Percentiles rank a stretch among this genome's conserved stretches.
phyloP scores from a whole-genome alignment of 1,140 invertebrate genomes.

The Drosophila ohnishii region DNA sequence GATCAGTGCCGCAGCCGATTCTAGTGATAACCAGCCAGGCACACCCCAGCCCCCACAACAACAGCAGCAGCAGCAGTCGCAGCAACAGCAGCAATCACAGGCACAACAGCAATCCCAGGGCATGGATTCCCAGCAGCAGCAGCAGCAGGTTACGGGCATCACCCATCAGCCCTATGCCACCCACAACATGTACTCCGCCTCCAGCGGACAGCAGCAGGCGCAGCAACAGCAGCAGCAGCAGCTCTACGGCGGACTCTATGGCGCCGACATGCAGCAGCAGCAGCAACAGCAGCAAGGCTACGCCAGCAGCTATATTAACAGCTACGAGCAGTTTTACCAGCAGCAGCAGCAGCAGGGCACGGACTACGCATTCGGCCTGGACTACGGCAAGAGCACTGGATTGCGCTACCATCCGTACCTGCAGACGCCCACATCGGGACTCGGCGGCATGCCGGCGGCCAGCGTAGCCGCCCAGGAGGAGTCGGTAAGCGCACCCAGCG shows the following conservation, averaged over 20 bases:
- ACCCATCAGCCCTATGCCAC: constrained; percentile 83
- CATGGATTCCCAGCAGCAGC: constrained; percentile 42
- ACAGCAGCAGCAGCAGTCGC: constrained; percentile 45
- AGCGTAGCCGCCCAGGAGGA: constrained; percentile 18
- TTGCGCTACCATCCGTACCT: constrained; percentile 80
- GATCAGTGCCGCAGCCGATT: constrained; percentile 81
- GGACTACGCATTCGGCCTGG: constrained; percentile 42
- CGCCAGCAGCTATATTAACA: constrained; percentile 75
- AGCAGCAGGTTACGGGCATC: constrained; percentile 51
- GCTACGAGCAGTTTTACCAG: constrained; percentile 82
- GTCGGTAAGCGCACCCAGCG: constrained; percentile 25
- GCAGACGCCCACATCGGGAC: constrained; percentile 65
- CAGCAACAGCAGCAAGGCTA: constrained; percentile 60
- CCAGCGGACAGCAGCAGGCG: constrained; percentile 62
- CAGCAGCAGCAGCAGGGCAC: constrained; percentile 65
- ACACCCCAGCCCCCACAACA: constrained; percentile 75
- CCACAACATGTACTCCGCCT: constrained; percentile 52
- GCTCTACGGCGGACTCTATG: constrained; percentile 85
- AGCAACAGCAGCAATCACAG: constrained; percentile 62
- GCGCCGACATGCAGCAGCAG: constrained; percentile 86
- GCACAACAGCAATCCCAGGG: constrained; percentile 45
- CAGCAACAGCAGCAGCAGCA: constrained; percentile 60
- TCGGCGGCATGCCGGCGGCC: constrained; percentile 34
- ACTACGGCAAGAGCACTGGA: constrained; percentile 39
- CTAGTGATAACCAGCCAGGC: constrained; percentile 82